These are phyloP conservation scores for Penaeus vannamei DNA, from an alignment of 1,140 invertebrate genomes.

Conservation along the genomic window DNA sequence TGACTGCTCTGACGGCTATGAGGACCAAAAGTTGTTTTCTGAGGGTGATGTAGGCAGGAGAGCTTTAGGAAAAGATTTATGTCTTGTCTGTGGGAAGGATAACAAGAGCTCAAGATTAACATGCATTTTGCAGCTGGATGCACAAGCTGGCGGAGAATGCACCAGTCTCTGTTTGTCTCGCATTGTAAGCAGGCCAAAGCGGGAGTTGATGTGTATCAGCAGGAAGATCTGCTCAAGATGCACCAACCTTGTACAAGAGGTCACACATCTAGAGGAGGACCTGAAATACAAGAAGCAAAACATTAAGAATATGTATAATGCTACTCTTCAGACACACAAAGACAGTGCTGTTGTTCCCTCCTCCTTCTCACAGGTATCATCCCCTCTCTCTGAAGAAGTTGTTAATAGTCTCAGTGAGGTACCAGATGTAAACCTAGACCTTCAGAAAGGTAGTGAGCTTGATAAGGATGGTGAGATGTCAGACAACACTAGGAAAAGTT, in stretches of 20 bases:
- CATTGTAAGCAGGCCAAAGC: conserved; percentile 48
- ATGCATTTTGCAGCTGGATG: neutral
- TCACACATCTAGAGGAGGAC: conserved; percentile 48
- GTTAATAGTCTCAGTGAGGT: neutral
- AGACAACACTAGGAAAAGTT: conserved; percentile 18
- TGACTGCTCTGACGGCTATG: neutral
- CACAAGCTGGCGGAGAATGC: conserved; percentile 3
- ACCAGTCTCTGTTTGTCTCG: conserved; percentile 27
- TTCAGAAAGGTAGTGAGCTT: neutral
- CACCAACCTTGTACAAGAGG: conserved; percentile 42
- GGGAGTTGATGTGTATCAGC: conserved; percentile 45
- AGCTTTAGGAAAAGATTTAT: neutral
- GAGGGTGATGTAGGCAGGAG: neutral
- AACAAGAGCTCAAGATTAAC: conserved; percentile 16
- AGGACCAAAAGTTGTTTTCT: conserved; percentile 10
- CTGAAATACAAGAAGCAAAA: conserved; percentile 53
- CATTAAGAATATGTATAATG: conserved; percentile 58
- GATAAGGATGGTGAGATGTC: neutral
- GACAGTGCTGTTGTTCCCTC: conserved; percentile 11
- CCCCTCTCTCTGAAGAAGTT: conserved; percentile 1
- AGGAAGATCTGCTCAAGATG: conserved; percentile 49
- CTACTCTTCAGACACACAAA: conserved; percentile 37
- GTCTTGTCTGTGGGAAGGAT: conserved; percentile 57
- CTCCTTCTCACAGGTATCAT: neutral
- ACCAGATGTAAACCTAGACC: neutral